Evolutionary conservation across 2,113 vertebrate genomes (phyloP).

Genomic region (Rhynchomys soricoides): DNA sequence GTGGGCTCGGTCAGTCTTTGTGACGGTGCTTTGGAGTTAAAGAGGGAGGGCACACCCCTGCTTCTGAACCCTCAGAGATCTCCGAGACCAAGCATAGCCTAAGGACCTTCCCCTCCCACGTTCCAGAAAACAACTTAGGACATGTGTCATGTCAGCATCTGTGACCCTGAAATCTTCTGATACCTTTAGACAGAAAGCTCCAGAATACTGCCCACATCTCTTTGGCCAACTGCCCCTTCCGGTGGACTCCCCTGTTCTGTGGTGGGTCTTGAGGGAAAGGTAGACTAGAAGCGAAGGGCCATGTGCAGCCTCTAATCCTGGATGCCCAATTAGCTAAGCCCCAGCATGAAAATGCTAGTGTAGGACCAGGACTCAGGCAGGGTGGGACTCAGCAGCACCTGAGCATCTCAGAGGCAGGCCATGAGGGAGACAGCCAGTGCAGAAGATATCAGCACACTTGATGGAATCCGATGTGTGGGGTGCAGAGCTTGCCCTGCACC

Average conservation of each 20-base stretch:
- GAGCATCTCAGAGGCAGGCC: background rate
- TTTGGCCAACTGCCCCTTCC: background rate
- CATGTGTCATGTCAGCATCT: accelerated
- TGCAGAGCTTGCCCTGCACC: background rate
- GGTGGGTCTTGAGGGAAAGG: too few species aligned
- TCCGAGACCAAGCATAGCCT: background rate
- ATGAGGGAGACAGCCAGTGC: background rate
- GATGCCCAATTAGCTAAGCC: background rate
- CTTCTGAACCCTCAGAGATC: background rate
- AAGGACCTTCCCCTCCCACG: too few species aligned
- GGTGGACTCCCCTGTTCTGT: background rate
- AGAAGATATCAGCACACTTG: accelerated
- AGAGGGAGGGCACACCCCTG: background rate
- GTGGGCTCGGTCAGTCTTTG: background rate
- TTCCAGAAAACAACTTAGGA: background rate
- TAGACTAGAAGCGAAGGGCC: accelerated
- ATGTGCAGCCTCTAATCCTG: accelerated
- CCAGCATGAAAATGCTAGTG: too few species aligned
- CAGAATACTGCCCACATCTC: background rate
- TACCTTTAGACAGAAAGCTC: background rate
- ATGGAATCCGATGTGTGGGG: background rate
- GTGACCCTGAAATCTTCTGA: background rate
- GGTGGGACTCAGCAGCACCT: too few species aligned
- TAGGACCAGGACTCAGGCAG: too few species aligned
- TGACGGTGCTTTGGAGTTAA: background rate